phyloP scores from a whole-genome alignment of 2,888 invertebrate genomes.

The Lissocephala sabroskyi region DNA sequence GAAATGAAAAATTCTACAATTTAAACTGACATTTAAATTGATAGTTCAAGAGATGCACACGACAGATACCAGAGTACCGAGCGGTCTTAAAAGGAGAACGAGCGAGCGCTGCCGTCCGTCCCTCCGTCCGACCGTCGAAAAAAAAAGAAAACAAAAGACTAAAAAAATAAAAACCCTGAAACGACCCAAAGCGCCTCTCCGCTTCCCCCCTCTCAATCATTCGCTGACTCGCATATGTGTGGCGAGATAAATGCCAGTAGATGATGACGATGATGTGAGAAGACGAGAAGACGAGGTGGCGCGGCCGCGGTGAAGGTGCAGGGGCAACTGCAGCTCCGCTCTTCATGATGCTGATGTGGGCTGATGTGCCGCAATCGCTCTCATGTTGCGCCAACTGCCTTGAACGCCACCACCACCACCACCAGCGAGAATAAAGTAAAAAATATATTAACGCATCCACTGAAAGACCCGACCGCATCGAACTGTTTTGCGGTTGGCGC shows the following conservation, averaged over 20 bases:
- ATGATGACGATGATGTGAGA: no score
- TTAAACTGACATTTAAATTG: constrained; percentile 70
- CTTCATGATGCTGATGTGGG: constrained; percentile 33
- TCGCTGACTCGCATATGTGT: no score
- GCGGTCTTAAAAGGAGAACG: background rate
- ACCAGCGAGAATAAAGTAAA: background rate
- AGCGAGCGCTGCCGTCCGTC: background rate
- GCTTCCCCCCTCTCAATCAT: no score
- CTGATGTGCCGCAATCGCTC: constrained; percentile 18
- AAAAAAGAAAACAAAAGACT: background rate
- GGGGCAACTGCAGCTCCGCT: background rate
- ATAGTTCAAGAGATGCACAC: constrained; percentile 70
- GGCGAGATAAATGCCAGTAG: no score
- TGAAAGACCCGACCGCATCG: background rate
- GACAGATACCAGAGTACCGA: constrained; percentile 48
- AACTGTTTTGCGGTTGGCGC: constrained; percentile 1
- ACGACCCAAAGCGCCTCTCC: no score
- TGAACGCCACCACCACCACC: background rate
- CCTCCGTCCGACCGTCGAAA: background rate
- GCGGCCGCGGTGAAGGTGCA: constrained; percentile 4
- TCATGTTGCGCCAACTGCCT: constrained; percentile 8
- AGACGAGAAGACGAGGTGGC: no score
- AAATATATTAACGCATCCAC: constrained; percentile 4
- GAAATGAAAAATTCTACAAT: constrained; percentile 68
- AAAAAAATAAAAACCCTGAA: background rate